A percentile compares a stretch with the other conserved stretches of the same genome.
phyloP scores from a whole-genome alignment of 2,113 vertebrate species.

The Steatornis caripensis region DNA sequence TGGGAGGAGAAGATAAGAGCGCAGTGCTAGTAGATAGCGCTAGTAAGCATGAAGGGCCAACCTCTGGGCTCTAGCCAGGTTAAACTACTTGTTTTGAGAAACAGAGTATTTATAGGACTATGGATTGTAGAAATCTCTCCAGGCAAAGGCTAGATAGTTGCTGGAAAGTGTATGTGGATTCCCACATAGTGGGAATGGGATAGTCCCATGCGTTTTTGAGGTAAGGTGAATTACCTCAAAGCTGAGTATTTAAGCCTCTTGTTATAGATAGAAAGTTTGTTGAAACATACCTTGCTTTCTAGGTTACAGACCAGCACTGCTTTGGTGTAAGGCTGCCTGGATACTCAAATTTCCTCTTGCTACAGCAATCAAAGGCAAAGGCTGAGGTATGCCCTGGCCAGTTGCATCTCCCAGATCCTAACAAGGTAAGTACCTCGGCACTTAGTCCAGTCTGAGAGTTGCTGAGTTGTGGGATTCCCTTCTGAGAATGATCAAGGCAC shows the following conservation, averaged over 20 bases:
- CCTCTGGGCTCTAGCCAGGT: not conserved
- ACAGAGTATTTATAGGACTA: not conserved
- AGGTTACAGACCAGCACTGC: not conserved
- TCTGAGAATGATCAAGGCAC: not conserved
- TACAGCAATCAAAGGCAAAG: not conserved
- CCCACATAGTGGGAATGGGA: too few relatives aligned
- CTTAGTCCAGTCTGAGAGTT: not conserved
- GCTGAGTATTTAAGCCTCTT: not conserved
- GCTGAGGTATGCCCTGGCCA: not conserved
- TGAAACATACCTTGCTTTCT: not conserved
- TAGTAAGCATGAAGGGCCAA: not conserved
- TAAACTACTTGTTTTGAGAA: not conserved
- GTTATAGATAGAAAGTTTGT: not conserved
- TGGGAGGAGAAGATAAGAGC: not conserved
- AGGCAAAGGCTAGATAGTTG: not conserved
- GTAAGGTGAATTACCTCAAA: not conserved
- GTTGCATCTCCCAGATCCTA: not conserved
- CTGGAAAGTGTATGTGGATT: not conserved
- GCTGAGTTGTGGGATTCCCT: not conserved
- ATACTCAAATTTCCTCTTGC: not conserved
- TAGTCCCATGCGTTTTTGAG: accelerated
- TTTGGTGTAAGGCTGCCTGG: not conserved
- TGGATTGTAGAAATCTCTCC: not conserved
- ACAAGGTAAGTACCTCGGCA: accelerated
- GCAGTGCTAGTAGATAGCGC: not conserved